Conservation (phyloP, 1,140 invertebrate species). For the Telenomus remus region DNA sequence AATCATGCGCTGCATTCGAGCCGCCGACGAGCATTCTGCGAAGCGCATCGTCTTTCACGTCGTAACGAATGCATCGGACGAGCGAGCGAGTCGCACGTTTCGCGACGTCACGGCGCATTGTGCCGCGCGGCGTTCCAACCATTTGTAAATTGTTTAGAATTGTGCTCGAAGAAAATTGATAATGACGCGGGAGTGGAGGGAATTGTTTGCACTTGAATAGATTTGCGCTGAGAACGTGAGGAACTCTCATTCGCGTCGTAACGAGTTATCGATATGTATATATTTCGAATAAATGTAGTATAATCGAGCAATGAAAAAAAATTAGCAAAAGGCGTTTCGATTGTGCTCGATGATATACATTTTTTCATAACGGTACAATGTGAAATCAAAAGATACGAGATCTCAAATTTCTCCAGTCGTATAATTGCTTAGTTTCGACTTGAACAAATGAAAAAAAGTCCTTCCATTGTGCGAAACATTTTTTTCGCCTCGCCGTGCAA, state of each 20-base stretch:
- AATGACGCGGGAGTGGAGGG: slow-evolving; percentile 5
- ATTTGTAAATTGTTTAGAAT: slow-evolving; percentile 48
- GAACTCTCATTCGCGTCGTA: background rate
- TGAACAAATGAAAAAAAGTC: too few species aligned
- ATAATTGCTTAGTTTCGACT: too few species aligned
- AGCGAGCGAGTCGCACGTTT: slow-evolving; percentile 28
- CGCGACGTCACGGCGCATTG: slow-evolving; percentile 37
- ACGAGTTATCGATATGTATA: background rate
- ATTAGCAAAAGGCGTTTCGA: background rate
- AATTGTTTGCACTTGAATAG: slow-evolving; percentile 18
- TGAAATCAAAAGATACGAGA: too few species aligned
- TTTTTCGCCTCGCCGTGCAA: too few species aligned
- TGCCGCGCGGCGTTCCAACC: slow-evolving; percentile 11
- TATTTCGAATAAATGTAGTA: background rate
- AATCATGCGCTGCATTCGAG: slow-evolving; percentile 53
- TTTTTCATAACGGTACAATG: too few species aligned
- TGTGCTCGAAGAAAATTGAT: slow-evolving; percentile 24
- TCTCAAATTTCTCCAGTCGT: too few species aligned
- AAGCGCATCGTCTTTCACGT: slow-evolving; percentile 37
- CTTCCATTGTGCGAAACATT: too few species aligned
- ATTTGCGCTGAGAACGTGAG: background rate
- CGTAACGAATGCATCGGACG: slow-evolving; percentile 41
- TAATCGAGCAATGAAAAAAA: background rate
- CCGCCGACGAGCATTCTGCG: slow-evolving; percentile 24
- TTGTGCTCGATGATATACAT: too few species aligned